Base-by-base conservation (phyloP, 2,797 vertebrate species). In the Sylvilagus floridanus region DNA sequence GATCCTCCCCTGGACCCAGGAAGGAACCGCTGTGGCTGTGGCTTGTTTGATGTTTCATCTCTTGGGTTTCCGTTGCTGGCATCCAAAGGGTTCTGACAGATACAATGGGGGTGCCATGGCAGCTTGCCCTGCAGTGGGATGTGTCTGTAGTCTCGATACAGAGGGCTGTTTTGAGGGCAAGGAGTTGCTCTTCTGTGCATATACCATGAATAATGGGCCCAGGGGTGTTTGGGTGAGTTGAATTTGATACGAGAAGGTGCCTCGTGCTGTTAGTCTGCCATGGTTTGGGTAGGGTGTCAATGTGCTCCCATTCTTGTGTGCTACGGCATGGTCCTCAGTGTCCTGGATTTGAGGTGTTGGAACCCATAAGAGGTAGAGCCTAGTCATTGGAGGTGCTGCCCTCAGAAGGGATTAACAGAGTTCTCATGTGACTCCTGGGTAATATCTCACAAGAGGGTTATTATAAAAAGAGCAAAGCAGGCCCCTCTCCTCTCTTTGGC, bases 1-100 rank as follows among this genome's bases (percentile, higher is more conserved):
- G 1, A 0, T 4, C 4, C 17, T 10, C 3, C 32, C 21, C 1
- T 4, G 35, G 5, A 50, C 42, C 6, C 28, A 28, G 21, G 11
- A 4, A 16, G 11, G 2, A 0, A 10, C 22, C 42, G n/a, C 5
- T 19, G 3, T 57, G 26, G 52, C 47, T n/a, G 42, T 66, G 52
- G 16, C 16, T 57, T 60, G 42, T 30, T 17, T 37, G 21, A 65
- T 72, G 52, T 11, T 57, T 66, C 60, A 50, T 30, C 47, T 71
- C n/a, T 21, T 22, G 52, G 3, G 4, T 16, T 42, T 47, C 32
- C 35, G 57, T 88, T 57, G 19, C 69, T 81, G 30, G 6, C 16
- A 5, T 5, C 21, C 30, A 54, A 7, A 90, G 50, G 12, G 30
- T 21, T 60, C 76, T 66, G 73, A 32, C 9, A 1, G 4, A 4